These are phyloP conservation scores for Drosophila lowei DNA, from an alignment of 1,140 invertebrate genomes.

Conservation along the genomic window DNA sequence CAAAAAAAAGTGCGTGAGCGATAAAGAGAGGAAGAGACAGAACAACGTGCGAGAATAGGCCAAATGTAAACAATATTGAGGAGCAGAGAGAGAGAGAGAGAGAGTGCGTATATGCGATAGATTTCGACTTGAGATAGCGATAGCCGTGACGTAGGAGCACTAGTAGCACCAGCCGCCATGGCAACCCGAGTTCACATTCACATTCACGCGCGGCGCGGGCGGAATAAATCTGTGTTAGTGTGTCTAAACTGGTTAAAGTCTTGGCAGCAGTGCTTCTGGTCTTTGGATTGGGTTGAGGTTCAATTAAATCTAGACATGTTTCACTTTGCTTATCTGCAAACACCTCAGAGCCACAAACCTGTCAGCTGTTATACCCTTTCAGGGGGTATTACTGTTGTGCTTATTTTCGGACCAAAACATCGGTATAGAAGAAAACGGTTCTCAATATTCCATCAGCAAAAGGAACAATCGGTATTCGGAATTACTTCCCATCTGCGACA, in stretches of 20 bases:
- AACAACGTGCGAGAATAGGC: constrained; percentile 1
- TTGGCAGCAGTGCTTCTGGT: constrained; percentile 2
- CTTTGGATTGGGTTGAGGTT: no score
- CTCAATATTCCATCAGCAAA: no score
- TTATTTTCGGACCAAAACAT: no score
- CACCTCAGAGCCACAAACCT: background rate
- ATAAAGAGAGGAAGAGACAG: constrained; percentile 6
- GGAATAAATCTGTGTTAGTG: background rate
- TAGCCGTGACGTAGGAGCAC: constrained; percentile 43
- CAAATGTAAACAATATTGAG: constrained; percentile 67
- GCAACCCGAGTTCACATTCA: constrained; percentile 13
- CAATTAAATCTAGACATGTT: constrained; percentile 9
- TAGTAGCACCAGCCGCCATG: constrained; percentile 1
- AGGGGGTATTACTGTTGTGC: no score
- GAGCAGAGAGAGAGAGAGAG: constrained; percentile 31
- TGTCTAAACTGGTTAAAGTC: constrained; percentile 1
- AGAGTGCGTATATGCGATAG: constrained; percentile 46
- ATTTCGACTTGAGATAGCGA: constrained; percentile 1
- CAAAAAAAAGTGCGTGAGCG: constrained; percentile 48
- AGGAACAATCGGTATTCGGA: no score
- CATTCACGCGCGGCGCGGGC: background rate
- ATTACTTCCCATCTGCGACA: no score
- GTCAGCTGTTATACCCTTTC: no score
- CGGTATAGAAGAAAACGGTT: no score
- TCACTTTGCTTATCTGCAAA: background rate